Evolutionary conservation across 92 coral and sea anemone genomes (phyloP).

Genomic region (Epizoanthus rinbou): DNA sequence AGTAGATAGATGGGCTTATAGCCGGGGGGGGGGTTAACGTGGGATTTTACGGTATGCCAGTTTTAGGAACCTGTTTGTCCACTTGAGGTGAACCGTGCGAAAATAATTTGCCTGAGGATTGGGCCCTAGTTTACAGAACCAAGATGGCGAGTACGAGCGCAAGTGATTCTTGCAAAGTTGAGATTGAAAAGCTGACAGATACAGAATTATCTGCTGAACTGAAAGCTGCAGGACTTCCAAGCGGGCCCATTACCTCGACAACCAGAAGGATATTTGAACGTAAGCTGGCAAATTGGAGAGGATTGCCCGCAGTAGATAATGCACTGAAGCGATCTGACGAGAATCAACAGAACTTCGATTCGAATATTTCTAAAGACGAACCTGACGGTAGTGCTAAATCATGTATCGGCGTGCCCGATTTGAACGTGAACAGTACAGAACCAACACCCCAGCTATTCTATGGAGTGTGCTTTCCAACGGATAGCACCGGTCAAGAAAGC

Average conservation of each 20-base stretch:
- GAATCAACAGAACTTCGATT: not conserved
- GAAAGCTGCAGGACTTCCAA: conserved; percentile 59
- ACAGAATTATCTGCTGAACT: conserved; percentile 75
- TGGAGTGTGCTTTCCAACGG: conserved; percentile 79
- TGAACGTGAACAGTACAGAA: not conserved
- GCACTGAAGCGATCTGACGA: not conserved
- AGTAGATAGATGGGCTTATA: no score
- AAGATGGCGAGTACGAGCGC: conserved; percentile 96
- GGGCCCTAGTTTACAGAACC: conserved; percentile 16
- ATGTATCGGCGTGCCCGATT: not conserved
- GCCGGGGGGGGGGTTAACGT: no score
- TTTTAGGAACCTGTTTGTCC: no score
- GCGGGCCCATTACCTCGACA: conserved; percentile 83
- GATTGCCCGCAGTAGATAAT: conserved; percentile 23
- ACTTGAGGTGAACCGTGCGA: no score
- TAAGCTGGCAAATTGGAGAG: conserved; percentile 75
- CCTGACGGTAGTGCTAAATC: not conserved
- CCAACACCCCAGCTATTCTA: conserved; percentile 63
- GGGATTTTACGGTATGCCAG: no score
- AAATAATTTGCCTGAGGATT: not conserved
- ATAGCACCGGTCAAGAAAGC: conserved; percentile 34
- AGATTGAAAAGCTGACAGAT: conserved; percentile 59
- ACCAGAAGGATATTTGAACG: conserved; percentile 83
- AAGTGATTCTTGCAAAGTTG: conserved; percentile 3
- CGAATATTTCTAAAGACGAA: not conserved